Evolutionary conservation across 2,113 vertebrate species (phyloP).

Genomic region (Tylochromis polylepis): DNA sequence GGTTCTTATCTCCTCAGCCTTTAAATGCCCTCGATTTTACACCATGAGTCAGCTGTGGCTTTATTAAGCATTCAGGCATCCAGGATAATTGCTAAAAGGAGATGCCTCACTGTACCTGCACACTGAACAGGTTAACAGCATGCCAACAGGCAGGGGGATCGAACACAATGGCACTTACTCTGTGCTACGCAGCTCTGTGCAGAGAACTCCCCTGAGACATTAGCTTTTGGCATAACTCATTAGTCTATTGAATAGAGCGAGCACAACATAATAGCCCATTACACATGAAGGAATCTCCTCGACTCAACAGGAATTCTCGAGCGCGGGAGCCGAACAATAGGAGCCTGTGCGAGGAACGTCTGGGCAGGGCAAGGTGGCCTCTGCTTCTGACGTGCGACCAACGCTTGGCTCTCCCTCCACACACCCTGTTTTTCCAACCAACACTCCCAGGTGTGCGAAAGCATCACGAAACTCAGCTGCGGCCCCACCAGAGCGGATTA

Average conservation of each 20-base stretch:
- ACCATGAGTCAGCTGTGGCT: neutral
- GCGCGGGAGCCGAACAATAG: conserved; percentile 62
- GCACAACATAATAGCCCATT: conserved; percentile 68
- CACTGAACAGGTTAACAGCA: conserved; percentile 13
- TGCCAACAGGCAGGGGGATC: neutral
- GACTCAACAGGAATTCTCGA: conserved; percentile 61
- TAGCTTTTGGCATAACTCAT: conserved; percentile 51
- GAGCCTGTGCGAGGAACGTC: conserved; percentile 14
- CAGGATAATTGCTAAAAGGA: neutral
- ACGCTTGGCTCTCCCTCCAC: conserved; percentile 30
- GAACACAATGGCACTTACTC: conserved; percentile 52
- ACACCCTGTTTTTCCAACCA: conserved; percentile 52
- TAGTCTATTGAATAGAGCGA: conserved; percentile 61
- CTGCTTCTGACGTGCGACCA: conserved; percentile 45
- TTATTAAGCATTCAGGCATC: neutral
- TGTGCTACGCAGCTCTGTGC: conserved; percentile 20
- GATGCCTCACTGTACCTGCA: neutral
- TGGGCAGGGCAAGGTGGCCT: conserved; percentile 41
- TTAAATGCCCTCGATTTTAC: neutral
- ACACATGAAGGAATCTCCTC: conserved; percentile 64
- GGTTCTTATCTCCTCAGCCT: neutral
- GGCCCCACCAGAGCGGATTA: neutral
- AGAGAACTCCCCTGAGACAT: conserved; percentile 54
- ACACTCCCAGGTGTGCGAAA: neutral
- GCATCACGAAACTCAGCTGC: conserved; percentile 12